These are phyloP conservation scores for Danaus melanippus DNA, from an alignment of 1,140 invertebrate genomes.

Conservation along the genomic window DNA sequence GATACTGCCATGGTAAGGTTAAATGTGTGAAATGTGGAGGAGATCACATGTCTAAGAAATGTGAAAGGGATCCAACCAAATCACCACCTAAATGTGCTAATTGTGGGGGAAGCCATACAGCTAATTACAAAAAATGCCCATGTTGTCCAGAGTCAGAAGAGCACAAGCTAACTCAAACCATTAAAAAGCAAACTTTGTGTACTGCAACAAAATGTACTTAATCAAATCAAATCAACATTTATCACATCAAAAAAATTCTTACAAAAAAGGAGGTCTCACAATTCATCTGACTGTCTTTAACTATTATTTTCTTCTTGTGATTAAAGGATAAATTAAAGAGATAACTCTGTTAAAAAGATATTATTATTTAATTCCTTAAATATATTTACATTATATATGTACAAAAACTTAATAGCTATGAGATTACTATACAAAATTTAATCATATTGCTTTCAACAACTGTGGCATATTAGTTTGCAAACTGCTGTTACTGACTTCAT, in stretches of 20 bases:
- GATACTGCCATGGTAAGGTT: slow-evolving; percentile 37
- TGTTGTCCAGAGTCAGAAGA: slow-evolving; percentile 27
- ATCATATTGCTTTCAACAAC: slow-evolving; percentile 38
- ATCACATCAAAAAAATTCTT: slow-evolving; percentile 18
- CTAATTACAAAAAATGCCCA: slow-evolving; percentile 38
- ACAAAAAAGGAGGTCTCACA: too few relatives aligned
- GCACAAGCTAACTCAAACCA: slow-evolving; percentile 7
- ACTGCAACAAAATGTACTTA: neutral
- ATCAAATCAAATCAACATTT: neutral
- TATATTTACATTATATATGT: slow-evolving; percentile 35
- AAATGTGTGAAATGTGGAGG: slow-evolving; percentile 49
- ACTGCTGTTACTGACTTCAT: slow-evolving; percentile 33
- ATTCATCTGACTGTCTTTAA: too few relatives aligned
- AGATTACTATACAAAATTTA: slow-evolving; percentile 15
- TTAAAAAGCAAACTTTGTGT: slow-evolving; percentile 8
- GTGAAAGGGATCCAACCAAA: slow-evolving; percentile 23
- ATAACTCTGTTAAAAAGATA: slow-evolving; percentile 4
- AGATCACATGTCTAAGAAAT: slow-evolving; percentile 35
- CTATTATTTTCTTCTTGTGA: slow-evolving; percentile 12
- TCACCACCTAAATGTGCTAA: slow-evolving; percentile 49
- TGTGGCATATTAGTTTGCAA: slow-evolving; percentile 32
- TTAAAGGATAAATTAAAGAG: slow-evolving; percentile 18
- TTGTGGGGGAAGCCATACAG: slow-evolving; percentile 41
- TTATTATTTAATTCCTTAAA: slow-evolving; percentile 16
- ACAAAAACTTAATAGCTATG: slow-evolving; percentile 36